A percentile compares a stretch with the other conserved stretches of the same genome.
These are phyloP conservation scores for Meghimatium bilineatum DNA, from an alignment of 2,888 invertebrate species.

Conservation along the genomic window DNA sequence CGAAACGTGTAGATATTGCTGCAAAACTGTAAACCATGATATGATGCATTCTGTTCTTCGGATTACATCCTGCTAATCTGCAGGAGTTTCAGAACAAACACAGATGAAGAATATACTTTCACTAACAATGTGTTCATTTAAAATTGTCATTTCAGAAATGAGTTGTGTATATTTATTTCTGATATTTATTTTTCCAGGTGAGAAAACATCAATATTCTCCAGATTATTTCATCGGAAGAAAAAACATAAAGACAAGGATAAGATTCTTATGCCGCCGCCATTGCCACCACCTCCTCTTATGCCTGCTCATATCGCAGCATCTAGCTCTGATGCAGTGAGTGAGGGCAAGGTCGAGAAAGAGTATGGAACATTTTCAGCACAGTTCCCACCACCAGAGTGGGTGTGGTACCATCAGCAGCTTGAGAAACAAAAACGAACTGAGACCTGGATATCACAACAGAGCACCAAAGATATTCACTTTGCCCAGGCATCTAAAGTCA, in stretches of 20 bases:
- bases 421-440: slow-evolving; percentile 67
- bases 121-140: too few species aligned
- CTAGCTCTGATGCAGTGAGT: slow-evolving; percentile 28
- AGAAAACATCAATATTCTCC: slow-evolving; percentile 73
- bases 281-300: slow-evolving; percentile 14
- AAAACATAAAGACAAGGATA: slow-evolving; percentile 31
- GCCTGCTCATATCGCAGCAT: neutral
- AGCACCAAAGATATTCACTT: slow-evolving; percentile 26
- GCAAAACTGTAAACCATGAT: too few species aligned
- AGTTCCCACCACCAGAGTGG: slow-evolving; percentile 96
- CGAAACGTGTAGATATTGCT: too few species aligned
- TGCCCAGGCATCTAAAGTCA: neutral
- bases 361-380: slow-evolving; percentile 90
- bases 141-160: too few species aligned
- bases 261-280: slow-evolving; percentile 37
- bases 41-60: too few species aligned
- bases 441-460: slow-evolving; percentile 68
- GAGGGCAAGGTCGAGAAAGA: slow-evolving; percentile 79
- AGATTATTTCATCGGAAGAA: slow-evolving; percentile 87
- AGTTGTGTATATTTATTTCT: neutral
- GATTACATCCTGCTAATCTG: too few species aligned
- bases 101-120: too few species aligned
- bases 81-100: too few species aligned
- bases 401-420: slow-evolving; percentile 72
- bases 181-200: slow-evolving; percentile 63